phyloP scores from a whole-genome alignment of 1,140 invertebrate genomes.

The Muscidifurax raptorellus region DNA sequence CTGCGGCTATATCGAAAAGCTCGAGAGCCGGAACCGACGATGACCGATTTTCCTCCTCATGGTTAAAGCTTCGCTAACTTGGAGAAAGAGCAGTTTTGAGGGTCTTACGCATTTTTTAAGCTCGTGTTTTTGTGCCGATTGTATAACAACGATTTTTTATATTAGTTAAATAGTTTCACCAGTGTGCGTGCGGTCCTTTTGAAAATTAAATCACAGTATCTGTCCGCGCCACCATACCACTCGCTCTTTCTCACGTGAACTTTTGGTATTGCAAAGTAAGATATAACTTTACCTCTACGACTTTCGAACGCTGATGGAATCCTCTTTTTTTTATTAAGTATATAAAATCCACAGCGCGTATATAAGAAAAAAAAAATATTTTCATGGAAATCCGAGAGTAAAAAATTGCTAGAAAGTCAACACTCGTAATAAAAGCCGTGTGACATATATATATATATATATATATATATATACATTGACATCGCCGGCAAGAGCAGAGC shows the following conservation, averaged over 20 bases:
- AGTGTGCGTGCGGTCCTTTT: too few relatives aligned
- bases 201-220: too few relatives aligned
- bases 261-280: neutral
- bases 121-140: too few relatives aligned
- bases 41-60: neutral
- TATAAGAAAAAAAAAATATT: neutral
- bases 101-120: too few relatives aligned
- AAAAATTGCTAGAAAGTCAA: neutral
- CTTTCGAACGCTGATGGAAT: neutral
- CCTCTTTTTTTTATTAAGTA: neutral
- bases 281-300: neutral
- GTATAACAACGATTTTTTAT: too few relatives aligned
- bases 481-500: neutral
- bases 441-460: neutral
- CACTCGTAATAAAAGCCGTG: neutral
- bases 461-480: neutral
- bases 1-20: neutral
- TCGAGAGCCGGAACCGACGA: neutral
- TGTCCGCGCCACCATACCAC: too few relatives aligned
- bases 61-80: too few relatives aligned
- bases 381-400: neutral
- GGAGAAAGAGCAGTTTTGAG: too few relatives aligned
- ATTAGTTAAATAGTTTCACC: too few relatives aligned
- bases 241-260: too few relatives aligned
- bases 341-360: neutral